Percentiles rank a stretch among this genome's conserved stretches.
phyloP scores from a whole-genome alignment of 2,113 vertebrate genomes.

The Menidia beryllina region DNA sequence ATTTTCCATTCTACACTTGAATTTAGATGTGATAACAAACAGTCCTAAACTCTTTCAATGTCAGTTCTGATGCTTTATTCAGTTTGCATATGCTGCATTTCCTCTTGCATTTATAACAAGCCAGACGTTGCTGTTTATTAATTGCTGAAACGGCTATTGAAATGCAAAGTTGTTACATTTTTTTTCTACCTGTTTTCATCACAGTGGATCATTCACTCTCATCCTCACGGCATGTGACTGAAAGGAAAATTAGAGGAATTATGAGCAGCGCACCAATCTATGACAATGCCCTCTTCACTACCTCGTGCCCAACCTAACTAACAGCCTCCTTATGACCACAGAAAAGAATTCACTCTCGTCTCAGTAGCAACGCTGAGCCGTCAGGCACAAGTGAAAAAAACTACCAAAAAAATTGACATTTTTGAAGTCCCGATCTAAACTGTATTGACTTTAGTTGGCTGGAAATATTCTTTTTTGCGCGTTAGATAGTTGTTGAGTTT shows the following conservation, averaged over 20 bases:
- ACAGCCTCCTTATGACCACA: constrained; percentile 55
- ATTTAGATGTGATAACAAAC: neutral
- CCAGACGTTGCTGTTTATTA: no score
- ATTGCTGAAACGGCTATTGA: no score
- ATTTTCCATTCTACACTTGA: neutral
- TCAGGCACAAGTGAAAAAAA: neutral
- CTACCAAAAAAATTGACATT: neutral
- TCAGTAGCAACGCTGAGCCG: neutral
- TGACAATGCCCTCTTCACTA: constrained; percentile 60
- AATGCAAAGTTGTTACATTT: no score
- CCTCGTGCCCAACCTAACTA: constrained; percentile 42
- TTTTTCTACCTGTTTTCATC: neutral
- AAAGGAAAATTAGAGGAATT: constrained; percentile 45
- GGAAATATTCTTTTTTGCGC: neutral
- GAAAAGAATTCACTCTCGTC: constrained; percentile 30
- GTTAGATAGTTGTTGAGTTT: neutral
- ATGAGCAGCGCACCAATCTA: constrained; percentile 13
- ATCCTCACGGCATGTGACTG: neutral
- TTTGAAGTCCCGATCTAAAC: neutral
- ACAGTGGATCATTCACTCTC: neutral
- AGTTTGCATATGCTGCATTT: no score
- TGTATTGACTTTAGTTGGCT: neutral
- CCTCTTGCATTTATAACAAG: no score
- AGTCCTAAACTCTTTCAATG: constrained; percentile 1
- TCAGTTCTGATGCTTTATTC: neutral